Base-by-base conservation (phyloP, 2,797 vertebrate species). In the Neopelma chrysocephalum region DNA sequence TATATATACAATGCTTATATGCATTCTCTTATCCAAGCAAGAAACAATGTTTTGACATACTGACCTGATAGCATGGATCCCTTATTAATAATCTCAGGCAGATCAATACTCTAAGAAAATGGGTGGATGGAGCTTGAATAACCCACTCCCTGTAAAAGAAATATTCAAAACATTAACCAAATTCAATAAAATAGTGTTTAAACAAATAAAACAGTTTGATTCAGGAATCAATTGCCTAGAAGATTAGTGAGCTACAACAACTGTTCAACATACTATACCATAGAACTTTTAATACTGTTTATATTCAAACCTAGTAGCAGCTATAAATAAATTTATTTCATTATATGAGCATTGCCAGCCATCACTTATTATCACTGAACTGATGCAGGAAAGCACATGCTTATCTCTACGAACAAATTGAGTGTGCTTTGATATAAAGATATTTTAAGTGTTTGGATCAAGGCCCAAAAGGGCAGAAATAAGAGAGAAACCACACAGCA, bases 41-140 rank as follows among this genome's bases (percentile, higher is more conserved):
- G 26, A 86, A 85, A 76, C 7, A 45, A 9, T 48, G 56, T 73
- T 87, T 66, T 85, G 53, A 73, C 13, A 86, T 91, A 96, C 97
- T 78, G 93, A 99, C 99, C 98, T 99, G 99, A 94, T 98, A 98
- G 86, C 96, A 97, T 9, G 97, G 97, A 93, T 99, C 98, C 96
- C 98, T 98, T 96, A 99, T 98, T 81, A 99, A 93, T 73, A 99
- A 96, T 80, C 98, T 98, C 36, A 99, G 95, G 83, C 98, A 99
- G 89, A 99, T 98, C 90, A 99, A 97, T 82, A 99, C 98, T 96
- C 98, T 97, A 42, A 99, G 98, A 94, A 98, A 98, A 81, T 98
- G 98, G 77, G 98, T 96, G 9, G 98, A 97, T 1, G 93, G 93
- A n/a, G 98, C 98, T 66, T 95, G 96, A 54, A 98, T 96, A 86